phyloP scores from a whole-genome alignment of 2,113 vertebrate species.

The Anguilla rostrata region DNA sequence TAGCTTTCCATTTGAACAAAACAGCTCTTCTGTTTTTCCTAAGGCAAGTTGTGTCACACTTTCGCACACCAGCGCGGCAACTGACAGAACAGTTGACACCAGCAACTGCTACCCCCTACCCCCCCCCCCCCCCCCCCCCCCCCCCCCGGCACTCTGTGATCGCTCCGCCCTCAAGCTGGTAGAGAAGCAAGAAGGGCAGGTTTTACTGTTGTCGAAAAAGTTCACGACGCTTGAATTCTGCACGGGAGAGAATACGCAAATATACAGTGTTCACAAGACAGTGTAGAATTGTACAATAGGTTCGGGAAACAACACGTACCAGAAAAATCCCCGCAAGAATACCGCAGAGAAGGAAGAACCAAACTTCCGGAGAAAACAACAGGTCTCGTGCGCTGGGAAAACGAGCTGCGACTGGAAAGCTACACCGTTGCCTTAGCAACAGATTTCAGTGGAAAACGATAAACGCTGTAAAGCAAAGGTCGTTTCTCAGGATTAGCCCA shows the following conservation, averaged over 20 bases:
- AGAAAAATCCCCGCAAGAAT: not conserved
- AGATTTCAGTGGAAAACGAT: not conserved
- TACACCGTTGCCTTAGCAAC: slow-evolving; percentile 1
- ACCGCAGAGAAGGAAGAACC: not conserved
- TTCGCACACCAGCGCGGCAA: not conserved
- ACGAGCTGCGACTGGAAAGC: not conserved
- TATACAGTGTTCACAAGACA: not conserved
- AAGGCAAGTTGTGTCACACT: not conserved
- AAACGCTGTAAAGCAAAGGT: slow-evolving; percentile 3
- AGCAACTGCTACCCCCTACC: not conserved
- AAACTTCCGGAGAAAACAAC: not conserved
- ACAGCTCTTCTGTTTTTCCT: no score
- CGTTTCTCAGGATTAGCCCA: slow-evolving; percentile 3
- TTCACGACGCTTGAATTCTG: not conserved
- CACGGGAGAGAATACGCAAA: no score
- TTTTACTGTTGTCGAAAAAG: not conserved
- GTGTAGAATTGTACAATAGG: not conserved
- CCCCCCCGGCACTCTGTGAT: not conserved
- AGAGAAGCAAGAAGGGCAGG: not conserved
- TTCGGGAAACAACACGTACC: not conserved
- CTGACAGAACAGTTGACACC: not conserved
- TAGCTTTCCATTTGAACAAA: no score
- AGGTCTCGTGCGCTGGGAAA: not conserved
- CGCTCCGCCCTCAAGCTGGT: not conserved
- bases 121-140: not conserved